phyloP scores from a whole-genome alignment of 2,888 invertebrate genomes.

The Mechanitis messenoides region DNA sequence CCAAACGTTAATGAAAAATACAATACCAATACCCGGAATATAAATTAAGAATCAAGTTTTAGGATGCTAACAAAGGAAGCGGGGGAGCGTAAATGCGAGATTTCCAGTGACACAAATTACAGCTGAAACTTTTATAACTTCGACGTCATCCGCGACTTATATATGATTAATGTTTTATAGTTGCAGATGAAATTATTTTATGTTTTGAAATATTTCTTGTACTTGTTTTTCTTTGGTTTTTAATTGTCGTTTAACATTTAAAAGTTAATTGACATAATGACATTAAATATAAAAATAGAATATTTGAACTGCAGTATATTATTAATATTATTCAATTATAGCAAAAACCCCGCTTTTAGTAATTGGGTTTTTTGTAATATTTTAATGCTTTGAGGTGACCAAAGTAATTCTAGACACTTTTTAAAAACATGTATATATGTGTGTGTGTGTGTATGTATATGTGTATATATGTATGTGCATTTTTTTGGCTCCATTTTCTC shows the following conservation, averaged over 20 bases:
- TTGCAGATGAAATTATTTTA: conserved; percentile 2
- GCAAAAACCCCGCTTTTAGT: too few species aligned
- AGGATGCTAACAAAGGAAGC: conserved; percentile 54
- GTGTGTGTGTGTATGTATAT: too few species aligned
- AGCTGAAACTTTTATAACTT: conserved; percentile 22
- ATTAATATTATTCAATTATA: too few species aligned
- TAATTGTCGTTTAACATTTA: not conserved
- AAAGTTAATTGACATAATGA: not conserved
- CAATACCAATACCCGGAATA: conserved; percentile 24
- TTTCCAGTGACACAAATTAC: conserved; percentile 31
- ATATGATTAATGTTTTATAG: conserved; percentile 6
- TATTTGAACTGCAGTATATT: too few species aligned
- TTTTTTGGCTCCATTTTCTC: too few species aligned
- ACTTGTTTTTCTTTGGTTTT: not conserved
- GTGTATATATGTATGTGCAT: too few species aligned
- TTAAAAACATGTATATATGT: too few species aligned
- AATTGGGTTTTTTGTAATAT: too few species aligned
- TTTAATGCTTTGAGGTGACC: too few species aligned
- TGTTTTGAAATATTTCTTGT: not conserved
- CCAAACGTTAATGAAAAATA: too few species aligned
- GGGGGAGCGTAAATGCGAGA: conserved; percentile 39
- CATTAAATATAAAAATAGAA: too few species aligned
- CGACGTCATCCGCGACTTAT: conserved; percentile 22
- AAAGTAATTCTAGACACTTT: too few species aligned
- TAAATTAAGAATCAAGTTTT: conserved; percentile 40